These are phyloP conservation scores for Papilio glaucus DNA, from an alignment of 1,140 invertebrate species.

Conservation along the genomic window DNA sequence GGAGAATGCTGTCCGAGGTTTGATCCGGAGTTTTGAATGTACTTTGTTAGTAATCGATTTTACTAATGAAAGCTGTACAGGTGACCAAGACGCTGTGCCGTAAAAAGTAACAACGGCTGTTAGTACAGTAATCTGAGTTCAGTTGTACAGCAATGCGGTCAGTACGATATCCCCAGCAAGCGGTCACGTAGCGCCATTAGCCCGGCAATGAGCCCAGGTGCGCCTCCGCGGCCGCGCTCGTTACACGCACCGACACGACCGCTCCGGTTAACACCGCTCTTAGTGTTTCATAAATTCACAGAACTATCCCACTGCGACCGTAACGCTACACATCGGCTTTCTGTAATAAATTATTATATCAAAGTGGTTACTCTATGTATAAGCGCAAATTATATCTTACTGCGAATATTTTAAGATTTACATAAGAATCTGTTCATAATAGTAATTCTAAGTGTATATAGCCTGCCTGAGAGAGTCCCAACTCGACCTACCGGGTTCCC, in stretches of 20 bases:
- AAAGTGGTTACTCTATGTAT: neutral
- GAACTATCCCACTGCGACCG: neutral
- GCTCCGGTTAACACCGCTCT: neutral
- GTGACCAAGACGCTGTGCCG: neutral
- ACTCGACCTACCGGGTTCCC: too few relatives aligned
- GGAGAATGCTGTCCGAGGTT: too few relatives aligned
- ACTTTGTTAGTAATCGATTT: too few relatives aligned
- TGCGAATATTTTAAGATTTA: too few relatives aligned
- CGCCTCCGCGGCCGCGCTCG: neutral
- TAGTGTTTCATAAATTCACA: neutral
- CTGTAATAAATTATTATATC: neutral
- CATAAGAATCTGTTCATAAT: too few relatives aligned
- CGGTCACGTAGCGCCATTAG: slow-evolving; percentile 7
- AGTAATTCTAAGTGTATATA: too few relatives aligned
- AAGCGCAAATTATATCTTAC: neutral
- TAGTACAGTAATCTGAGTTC: neutral
- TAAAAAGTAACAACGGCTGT: neutral
- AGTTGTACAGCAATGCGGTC: neutral
- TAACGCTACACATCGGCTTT: neutral
- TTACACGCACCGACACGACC: slow-evolving; percentile 13
- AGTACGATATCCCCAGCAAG: neutral
- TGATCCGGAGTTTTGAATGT: too few relatives aligned
- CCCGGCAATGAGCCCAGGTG: neutral
- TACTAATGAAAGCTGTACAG: too few relatives aligned
- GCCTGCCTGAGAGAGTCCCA: too few relatives aligned